Evolutionary conservation across 2,113 vertebrate species (phyloP).

Genomic region (Spheniscus mendiculus): DNA sequence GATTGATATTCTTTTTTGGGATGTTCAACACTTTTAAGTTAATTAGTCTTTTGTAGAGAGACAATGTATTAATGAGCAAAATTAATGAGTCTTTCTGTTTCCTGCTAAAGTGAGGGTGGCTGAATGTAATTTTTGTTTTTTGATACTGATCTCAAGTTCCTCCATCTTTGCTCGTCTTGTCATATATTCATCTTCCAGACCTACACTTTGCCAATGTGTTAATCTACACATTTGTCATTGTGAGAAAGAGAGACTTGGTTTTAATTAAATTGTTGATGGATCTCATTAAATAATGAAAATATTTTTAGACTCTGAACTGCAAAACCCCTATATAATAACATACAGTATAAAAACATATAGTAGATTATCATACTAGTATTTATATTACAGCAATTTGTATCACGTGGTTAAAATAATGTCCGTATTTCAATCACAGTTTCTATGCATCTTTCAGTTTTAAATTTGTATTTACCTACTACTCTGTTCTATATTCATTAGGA

Average conservation of each 20-base stretch:
- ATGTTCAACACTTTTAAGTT: accelerated
- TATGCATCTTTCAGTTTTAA: background rate
- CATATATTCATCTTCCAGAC: background rate
- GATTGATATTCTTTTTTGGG: background rate
- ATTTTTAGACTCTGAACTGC: background rate
- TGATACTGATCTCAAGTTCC: background rate
- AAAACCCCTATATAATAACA: background rate
- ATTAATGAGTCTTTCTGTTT: background rate
- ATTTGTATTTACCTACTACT: background rate
- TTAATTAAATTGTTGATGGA: background rate
- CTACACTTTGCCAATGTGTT: background rate
- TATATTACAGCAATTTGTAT: background rate
- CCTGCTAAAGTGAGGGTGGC: background rate
- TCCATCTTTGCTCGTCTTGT: background rate
- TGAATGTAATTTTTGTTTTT: background rate
- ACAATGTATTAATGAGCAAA: background rate
- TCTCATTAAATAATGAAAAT: background rate
- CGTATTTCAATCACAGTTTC: background rate
- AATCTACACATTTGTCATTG: background rate
- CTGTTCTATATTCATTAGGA: background rate
- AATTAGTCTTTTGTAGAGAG: background rate
- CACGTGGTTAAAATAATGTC: background rate
- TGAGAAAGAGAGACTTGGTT: background rate
- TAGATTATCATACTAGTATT: background rate
- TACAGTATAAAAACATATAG: background rate